phyloP scores from a whole-genome alignment of 2,888 invertebrate genomes.

The Schizotus pectinicornis region DNA sequence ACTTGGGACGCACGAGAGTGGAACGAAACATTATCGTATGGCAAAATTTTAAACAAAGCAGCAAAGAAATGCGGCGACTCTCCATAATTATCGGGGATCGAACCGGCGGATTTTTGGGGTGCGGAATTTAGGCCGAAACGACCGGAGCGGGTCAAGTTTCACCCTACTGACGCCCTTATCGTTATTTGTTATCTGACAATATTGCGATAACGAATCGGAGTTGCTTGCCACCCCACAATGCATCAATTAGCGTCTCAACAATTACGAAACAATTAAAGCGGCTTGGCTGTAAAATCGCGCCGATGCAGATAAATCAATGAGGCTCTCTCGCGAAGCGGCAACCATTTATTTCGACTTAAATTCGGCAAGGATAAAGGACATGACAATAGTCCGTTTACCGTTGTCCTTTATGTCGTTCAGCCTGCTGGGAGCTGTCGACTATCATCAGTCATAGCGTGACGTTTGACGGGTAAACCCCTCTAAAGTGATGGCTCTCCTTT shows the following conservation, averaged over 20 bases:
- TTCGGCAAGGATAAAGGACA: conserved; percentile 32
- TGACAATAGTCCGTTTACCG: conserved; percentile 38
- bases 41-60: too few species aligned
- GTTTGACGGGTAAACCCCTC: conserved; percentile 46
- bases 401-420: conserved; percentile 35
- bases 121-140: too few species aligned
- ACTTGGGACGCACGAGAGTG: too few species aligned
- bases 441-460: conserved; percentile 48
- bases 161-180: too few species aligned
- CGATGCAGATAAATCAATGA: conserved; percentile 27
- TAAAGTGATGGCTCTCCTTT: conserved; percentile 46
- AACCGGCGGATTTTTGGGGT: too few species aligned
- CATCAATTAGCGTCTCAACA: conserved; percentile 26
- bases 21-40: too few species aligned
- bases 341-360: conserved; percentile 30
- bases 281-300: conserved; percentile 20
- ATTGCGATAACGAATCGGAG: too few species aligned
- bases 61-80: too few species aligned
- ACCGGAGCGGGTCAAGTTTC: too few species aligned
- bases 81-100: too few species aligned
- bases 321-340: conserved; percentile 15
- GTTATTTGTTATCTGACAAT: too few species aligned
- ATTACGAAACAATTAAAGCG: conserved; percentile 28
- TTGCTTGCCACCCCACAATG: conserved; percentile 1
- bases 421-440: conserved; percentile 34